Evolutionary conservation across 2,113 vertebrate genomes (phyloP).

Genomic region (Calidris pugnax): DNA sequence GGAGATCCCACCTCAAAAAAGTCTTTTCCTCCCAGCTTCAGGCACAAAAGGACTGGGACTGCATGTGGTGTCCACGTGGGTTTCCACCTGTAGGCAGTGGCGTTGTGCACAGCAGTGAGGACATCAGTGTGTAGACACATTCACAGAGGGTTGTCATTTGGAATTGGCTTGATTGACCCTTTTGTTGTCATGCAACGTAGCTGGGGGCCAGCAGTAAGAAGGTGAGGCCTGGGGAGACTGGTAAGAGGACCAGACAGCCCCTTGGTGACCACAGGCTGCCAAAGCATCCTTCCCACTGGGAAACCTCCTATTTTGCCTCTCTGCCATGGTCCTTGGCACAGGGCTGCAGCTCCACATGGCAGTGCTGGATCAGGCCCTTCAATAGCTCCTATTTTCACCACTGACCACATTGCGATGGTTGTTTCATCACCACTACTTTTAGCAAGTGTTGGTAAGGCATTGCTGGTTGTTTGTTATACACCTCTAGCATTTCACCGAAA

Average conservation of each 20-base stretch:
- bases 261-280: neutral
- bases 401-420: fast-evolving
- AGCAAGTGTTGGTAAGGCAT: neutral
- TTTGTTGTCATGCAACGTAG: neutral
- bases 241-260: neutral
- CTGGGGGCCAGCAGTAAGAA: neutral
- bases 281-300: fast-evolving
- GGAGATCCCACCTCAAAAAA: neutral
- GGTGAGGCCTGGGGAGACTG: neutral
- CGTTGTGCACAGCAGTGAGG: fast-evolving
- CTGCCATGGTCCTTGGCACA: neutral
- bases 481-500: neutral
- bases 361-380: neutral
- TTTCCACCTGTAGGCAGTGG: neutral
- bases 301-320: neutral
- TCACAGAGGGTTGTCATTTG: fast-evolving
- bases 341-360: neutral
- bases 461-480: neutral
- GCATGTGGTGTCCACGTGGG: fast-evolving
- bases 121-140: fast-evolving
- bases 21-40: neutral
- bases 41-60: neutral
- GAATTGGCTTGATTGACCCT: neutral
- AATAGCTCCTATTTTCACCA: neutral
- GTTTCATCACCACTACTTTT: neutral